phyloP scores from a whole-genome alignment of 2,113 vertebrate genomes.

The Chamaea fasciata region DNA sequence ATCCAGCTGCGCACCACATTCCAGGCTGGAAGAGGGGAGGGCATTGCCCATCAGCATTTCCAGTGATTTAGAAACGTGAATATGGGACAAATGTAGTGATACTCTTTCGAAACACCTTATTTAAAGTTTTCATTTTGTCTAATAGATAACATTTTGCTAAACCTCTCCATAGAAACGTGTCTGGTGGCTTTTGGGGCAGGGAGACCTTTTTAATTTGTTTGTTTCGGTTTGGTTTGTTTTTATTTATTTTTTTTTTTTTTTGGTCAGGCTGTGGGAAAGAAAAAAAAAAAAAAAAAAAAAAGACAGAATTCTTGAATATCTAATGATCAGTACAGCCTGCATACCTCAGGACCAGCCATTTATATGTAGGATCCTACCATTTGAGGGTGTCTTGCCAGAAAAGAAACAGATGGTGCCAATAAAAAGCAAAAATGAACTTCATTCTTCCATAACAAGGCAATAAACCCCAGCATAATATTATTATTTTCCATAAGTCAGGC shows the following conservation, averaged over 20 bases:
- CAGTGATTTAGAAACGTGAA: background rate
- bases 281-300: background rate
- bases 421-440: slow-evolving; percentile 65
- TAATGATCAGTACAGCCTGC: background rate
- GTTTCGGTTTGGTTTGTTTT: background rate
- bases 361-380: background rate
- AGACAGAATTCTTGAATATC: background rate
- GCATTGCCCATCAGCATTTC: background rate
- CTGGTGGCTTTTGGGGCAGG: accelerated
- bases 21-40: background rate
- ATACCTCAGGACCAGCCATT: background rate
- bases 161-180: background rate
- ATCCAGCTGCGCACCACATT: background rate
- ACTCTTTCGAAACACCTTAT: background rate
- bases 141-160: background rate
- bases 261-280: background rate
- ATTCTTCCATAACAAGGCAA: slow-evolving; percentile 47
- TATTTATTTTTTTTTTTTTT: background rate
- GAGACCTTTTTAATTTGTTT: background rate
- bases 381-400: slow-evolving; percentile 40
- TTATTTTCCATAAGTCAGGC: slow-evolving; percentile 62
- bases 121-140: background rate
- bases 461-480: slow-evolving; percentile 52
- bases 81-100: accelerated
- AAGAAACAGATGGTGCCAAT: slow-evolving; percentile 63